Percentiles rank a stretch among this genome's conserved stretches.
Evolutionary conservation across 2,888 invertebrate genomes (phyloP).

Genomic region (Dynastes hyllus): DNA sequence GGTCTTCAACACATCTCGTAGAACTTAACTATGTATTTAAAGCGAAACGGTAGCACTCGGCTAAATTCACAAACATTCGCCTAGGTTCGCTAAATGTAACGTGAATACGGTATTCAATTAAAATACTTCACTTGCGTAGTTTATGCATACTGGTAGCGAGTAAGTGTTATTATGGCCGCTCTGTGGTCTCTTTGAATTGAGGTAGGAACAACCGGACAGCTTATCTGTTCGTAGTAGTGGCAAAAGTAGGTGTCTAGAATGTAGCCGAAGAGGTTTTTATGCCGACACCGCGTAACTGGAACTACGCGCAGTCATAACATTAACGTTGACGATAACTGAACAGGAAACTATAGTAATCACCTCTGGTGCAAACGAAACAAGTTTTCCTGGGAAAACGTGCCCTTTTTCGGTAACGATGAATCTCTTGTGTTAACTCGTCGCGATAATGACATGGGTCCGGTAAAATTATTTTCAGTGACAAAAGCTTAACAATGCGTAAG

Average conservation of each 20-base stretch:
- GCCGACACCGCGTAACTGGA: conserved; percentile 27
- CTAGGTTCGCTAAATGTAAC: conserved; percentile 10
- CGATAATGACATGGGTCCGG: too few species aligned
- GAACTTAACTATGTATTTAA: conserved; percentile 15
- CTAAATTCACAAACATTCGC: conserved; percentile 12
- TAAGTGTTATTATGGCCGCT: conserved; percentile 43
- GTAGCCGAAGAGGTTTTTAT: not conserved
- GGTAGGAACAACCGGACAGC: conserved; percentile 22
- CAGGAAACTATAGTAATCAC: not conserved
- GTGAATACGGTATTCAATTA: conserved; percentile 43
- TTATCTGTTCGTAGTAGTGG: conserved; percentile 31
- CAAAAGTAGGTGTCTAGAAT: conserved; percentile 16
- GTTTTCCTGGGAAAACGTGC: too few species aligned
- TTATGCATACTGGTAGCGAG: conserved; percentile 1
- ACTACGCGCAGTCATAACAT: conserved; percentile 25
- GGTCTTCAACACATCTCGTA: not conserved
- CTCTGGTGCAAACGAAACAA: conserved; percentile 6
- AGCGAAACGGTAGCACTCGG: not conserved
- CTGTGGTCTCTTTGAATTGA: conserved; percentile 33
- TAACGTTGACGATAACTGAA: conserved; percentile 35
- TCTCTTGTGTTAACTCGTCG: too few species aligned
- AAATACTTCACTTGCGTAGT: conserved; percentile 35
- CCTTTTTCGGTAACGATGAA: too few species aligned
- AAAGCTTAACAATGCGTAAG: too few species aligned
- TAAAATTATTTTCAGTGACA: too few species aligned